Evolutionary conservation across 2,797 vertebrate genomes (phyloP), one percentile per base, ranked within the genome.

Genomic region (Valencia hispanica): DNA sequence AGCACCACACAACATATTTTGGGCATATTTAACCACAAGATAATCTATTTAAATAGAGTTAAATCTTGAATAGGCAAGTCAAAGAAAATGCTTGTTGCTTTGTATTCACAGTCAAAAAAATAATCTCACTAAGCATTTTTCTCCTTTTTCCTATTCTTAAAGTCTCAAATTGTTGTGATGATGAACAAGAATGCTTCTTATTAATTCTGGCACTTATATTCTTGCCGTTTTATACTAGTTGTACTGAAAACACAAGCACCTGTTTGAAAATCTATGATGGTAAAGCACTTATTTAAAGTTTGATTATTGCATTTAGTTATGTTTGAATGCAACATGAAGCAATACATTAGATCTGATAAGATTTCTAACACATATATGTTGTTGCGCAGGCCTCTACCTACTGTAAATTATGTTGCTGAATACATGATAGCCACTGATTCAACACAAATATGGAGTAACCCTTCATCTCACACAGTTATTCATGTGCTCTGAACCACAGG

Each of bases 201-300:
- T 68, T 79, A 68, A 81, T 75, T 74, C 47, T 75, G 69, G 87
- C 78, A 63, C 18, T 63, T 17, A n/a, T n/a, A n/a, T n/a, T 30
- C 5, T 17, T 59, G 55, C 55, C 17, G 32, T 59, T 6, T 32
- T 30, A 30, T 17, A 15, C 14, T 83, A 89, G 78, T 80, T 72
- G 63, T 61, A 86, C 57, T 75, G 81, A 84, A 92, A 82, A 85
- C 84, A 78, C 73, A 91, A 93, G 91, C 93, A 92, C 89, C 88
- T 77, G 48, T 72, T 80, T 82, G 80, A 85, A 84, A 61, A 63
- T 77, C 72, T 87, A 78, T 73, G 81, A 81, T 74, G 77, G 78
- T 86, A 79, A 88, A 94, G 91, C 90, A 92, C 90, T 91, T 92
- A 88, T 79, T 90, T 89, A 87, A 81, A 78, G 81, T 87, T 79